Evolutionary conservation across 2,888 invertebrate genomes (phyloP).

Genomic region (Thereva nobilitata): DNA sequence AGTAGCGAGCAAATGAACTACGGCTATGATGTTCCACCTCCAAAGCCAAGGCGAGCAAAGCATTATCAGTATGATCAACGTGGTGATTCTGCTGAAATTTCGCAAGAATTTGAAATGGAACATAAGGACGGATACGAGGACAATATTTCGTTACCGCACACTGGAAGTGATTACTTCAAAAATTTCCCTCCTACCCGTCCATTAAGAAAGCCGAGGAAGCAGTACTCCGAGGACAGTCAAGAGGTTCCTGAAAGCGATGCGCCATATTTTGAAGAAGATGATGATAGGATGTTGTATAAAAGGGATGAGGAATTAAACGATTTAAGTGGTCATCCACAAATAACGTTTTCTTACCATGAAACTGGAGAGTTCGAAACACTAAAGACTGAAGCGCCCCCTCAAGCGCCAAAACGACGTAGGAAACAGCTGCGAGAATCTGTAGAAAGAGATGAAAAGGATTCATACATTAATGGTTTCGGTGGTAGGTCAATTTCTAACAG

Average conservation of each 20-base stretch:
- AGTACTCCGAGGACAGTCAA: slow-evolving; percentile 56
- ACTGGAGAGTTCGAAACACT: slow-evolving; percentile 18
- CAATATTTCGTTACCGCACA: slow-evolving; percentile 54
- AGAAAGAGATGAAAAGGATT: slow-evolving; percentile 54
- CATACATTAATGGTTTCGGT: slow-evolving; percentile 56
- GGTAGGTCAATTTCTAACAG: slow-evolving; percentile 58
- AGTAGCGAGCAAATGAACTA: slow-evolving; percentile 48
- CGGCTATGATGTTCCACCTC: slow-evolving; percentile 53
- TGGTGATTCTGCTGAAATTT: slow-evolving; percentile 49
- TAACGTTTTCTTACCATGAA: slow-evolving; percentile 4
- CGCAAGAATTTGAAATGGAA: slow-evolving; percentile 51
- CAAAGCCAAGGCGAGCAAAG: slow-evolving; percentile 54
- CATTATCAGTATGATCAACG: slow-evolving; percentile 50
- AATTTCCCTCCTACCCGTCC: slow-evolving; percentile 59
- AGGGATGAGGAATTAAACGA: slow-evolving; percentile 11
- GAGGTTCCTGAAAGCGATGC: slow-evolving; percentile 54
- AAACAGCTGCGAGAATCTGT: slow-evolving; percentile 47
- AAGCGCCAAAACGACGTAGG: slow-evolving; percentile 56
- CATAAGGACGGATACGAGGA: slow-evolving; percentile 53
- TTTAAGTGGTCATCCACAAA: slow-evolving; percentile 20
- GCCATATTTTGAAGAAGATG: slow-evolving; percentile 53
- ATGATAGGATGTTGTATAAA: slow-evolving; percentile 48
- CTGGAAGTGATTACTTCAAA: slow-evolving; percentile 53
- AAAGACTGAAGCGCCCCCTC: slow-evolving; percentile 49
- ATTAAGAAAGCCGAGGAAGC: slow-evolving; percentile 60